These are phyloP conservation scores for Drosophila neutralis DNA, from an alignment of 2,888 invertebrate genomes.

Conservation along the genomic window DNA sequence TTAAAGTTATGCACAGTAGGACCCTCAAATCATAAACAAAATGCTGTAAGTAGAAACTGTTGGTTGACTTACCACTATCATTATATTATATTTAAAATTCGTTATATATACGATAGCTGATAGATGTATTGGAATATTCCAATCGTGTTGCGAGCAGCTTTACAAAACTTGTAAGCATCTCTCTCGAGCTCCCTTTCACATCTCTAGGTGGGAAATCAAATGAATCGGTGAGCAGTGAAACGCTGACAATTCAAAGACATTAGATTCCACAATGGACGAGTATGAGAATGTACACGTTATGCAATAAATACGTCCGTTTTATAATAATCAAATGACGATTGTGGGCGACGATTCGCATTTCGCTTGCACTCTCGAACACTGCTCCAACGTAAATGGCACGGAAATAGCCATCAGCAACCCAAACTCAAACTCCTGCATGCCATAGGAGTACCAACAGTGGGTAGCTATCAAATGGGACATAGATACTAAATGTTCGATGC, in stretches of 20 bases:
- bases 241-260: conserved; percentile 48
- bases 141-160: neutral
- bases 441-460: neutral
- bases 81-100: neutral
- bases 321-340: conserved; percentile 81
- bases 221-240: conserved; percentile 7
- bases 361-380: conserved; percentile 8
- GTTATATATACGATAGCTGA: neutral
- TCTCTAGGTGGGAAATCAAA: conserved; percentile 16
- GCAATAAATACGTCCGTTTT: conserved; percentile 81
- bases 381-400: conserved; percentile 53
- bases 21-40: neutral
- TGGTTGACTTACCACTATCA: neutral
- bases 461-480: conserved; percentile 26
- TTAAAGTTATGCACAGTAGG: neutral
- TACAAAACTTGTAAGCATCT: neutral
- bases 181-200: neutral
- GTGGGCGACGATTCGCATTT: conserved; percentile 45
- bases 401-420: conserved; percentile 28
- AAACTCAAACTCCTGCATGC: neutral
- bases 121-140: neutral
- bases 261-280: conserved; percentile 17
- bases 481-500: conserved; percentile 32
- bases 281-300: conserved; percentile 38
- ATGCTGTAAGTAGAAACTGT: neutral